Percentiles rank a stretch among this genome's conserved stretches.
phyloP scores from a whole-genome alignment of 2,797 vertebrate species.

The Pangasius larnaudii region DNA sequence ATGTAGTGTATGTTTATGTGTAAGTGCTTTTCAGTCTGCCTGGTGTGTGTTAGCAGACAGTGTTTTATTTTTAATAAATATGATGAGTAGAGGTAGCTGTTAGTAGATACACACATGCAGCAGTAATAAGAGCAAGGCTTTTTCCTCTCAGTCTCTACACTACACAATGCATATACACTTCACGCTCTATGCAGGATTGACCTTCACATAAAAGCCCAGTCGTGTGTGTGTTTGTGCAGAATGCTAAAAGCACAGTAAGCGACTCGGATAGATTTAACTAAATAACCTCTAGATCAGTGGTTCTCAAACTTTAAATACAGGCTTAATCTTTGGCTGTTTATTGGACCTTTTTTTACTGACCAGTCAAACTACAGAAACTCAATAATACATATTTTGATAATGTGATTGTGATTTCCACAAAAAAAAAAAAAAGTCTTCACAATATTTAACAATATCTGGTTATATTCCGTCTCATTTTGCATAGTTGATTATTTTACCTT shows the following conservation, averaged over 20 bases:
- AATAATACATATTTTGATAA: not conserved
- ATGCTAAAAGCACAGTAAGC: not conserved
- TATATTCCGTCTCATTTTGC: not conserved
- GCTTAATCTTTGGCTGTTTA: not conserved
- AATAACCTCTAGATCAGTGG: not conserved
- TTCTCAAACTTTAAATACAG: not conserved
- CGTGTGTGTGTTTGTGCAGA: not conserved
- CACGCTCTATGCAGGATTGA: not conserved
- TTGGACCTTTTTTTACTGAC: not conserved
- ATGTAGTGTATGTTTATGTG: not conserved
- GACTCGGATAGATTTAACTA: not conserved
- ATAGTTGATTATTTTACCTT: not conserved
- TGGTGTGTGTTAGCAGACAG: not conserved
- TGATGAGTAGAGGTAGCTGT: slow-evolving; percentile 53
- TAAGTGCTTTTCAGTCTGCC: not conserved
- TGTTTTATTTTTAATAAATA: slow-evolving; percentile 5
- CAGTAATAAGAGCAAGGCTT: too few relatives aligned
- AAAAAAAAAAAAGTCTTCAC: too few relatives aligned
- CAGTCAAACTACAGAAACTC: not conserved
- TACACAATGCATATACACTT: not conserved
- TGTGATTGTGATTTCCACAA: not conserved
- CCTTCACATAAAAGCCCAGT: not conserved
- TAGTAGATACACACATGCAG: slow-evolving; percentile 5
- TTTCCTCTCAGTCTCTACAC: not conserved
- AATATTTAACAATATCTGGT: not conserved